phyloP scores from a whole-genome alignment of 1,140 invertebrate species.

The Pachyrhynchus sulphureomaculatus region DNA sequence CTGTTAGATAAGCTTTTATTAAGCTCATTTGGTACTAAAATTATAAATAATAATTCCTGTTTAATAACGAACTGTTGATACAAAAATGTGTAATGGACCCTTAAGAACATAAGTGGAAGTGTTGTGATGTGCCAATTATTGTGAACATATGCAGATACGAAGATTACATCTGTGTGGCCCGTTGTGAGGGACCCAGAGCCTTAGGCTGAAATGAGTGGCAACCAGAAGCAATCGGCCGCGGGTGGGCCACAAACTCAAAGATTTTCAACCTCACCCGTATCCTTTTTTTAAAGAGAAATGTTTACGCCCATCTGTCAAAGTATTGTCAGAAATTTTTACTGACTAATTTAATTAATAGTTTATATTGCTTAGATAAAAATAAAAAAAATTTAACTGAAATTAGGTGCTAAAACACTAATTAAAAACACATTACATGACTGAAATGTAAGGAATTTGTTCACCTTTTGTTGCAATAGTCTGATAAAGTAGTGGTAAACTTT shows the following conservation, averaged over 20 bases:
- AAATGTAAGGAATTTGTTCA: constrained; percentile 1
- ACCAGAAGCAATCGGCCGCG: constrained; percentile 49
- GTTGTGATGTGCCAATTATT: constrained; percentile 39
- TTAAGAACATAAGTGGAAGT: constrained; percentile 31
- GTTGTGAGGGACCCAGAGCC: constrained; percentile 44
- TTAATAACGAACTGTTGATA: background rate
- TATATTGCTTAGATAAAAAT: background rate
- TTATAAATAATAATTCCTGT: constrained; percentile 25
- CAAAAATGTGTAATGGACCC: constrained; percentile 30
- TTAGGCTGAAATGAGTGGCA: constrained; percentile 48
- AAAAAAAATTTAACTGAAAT: too few species aligned
- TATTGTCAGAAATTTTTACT: constrained; percentile 35
- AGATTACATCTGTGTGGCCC: constrained; percentile 44
- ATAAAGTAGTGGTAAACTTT: constrained; percentile 16
- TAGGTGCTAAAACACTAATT: background rate
- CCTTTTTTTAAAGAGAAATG: constrained; percentile 41
- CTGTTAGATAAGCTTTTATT: constrained; percentile 37
- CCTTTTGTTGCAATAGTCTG: constrained; percentile 1
- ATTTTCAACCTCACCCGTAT: constrained; percentile 45
- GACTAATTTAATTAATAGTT: constrained; percentile 17
- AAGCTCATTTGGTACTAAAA: constrained; percentile 2
- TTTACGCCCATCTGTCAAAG: constrained; percentile 47
- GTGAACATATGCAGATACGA: constrained; percentile 48
- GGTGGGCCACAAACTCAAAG: constrained; percentile 45
- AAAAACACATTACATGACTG: background rate